phyloP scores from a whole-genome alignment of 2,888 invertebrate genomes.

The Hypsopygia costalis region DNA sequence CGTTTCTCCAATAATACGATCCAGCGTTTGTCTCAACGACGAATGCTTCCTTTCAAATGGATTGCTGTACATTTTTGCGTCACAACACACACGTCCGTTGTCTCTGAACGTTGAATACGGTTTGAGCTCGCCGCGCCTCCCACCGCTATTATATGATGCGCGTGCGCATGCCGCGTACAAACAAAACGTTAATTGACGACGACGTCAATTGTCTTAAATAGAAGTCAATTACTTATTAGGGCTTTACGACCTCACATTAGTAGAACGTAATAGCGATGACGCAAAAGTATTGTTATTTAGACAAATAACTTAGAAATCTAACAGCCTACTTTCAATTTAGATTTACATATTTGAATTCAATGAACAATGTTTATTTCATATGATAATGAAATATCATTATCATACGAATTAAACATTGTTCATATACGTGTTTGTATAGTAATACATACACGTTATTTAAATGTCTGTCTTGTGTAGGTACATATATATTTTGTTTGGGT shows the following conservation, averaged over 20 bases:
- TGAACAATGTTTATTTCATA: too few relatives aligned
- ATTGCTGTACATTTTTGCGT: conserved; percentile 81
- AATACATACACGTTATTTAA: too few relatives aligned
- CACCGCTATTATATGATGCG: conserved; percentile 45
- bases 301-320: too few relatives aligned
- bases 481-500: too few relatives aligned
- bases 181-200: conserved; percentile 38
- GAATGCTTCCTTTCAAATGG: conserved; percentile 86
- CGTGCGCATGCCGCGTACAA: conserved; percentile 48
- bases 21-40: conserved; percentile 83
- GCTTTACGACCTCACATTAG: not conserved
- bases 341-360: too few relatives aligned
- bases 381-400: too few relatives aligned
- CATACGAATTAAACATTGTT: too few relatives aligned
- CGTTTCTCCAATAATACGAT: conserved; percentile 80
- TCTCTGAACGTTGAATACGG: conserved; percentile 30
- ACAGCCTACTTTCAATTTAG: too few relatives aligned
- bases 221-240: conserved; percentile 1
- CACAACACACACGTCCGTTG: conserved; percentile 37
- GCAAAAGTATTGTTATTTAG: too few relatives aligned
- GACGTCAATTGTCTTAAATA: conserved; percentile 13
- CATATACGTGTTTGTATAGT: too few relatives aligned
- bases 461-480: too few relatives aligned
- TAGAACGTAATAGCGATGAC: too few relatives aligned
- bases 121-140: conserved; percentile 29